Evolutionary conservation across 1,140 invertebrate species (phyloP).

Genomic region (Lysiphlebus fabarum): DNA sequence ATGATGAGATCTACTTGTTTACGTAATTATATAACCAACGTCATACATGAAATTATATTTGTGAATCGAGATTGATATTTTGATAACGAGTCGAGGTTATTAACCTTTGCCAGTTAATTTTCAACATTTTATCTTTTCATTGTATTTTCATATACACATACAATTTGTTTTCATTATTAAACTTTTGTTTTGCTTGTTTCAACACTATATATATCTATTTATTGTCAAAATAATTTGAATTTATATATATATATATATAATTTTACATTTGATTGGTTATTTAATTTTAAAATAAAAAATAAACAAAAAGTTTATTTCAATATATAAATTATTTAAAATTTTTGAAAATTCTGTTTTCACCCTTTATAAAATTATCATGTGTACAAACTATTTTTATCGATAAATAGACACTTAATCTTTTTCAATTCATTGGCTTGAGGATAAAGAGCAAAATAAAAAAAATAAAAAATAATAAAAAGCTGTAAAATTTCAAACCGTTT

Average conservation of each 20-base stretch:
- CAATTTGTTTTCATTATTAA: not conserved
- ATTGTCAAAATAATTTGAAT: too few relatives aligned
- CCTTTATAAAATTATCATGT: not conserved
- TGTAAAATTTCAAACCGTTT: slow-evolving; percentile 23
- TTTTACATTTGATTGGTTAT: slow-evolving; percentile 1
- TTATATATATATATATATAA: not conserved
- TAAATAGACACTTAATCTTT: slow-evolving; percentile 20
- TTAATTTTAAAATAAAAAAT: too few relatives aligned
- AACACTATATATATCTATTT: too few relatives aligned
- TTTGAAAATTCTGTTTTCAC: not conserved
- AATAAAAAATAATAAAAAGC: not conserved
- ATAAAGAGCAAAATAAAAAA: not conserved
- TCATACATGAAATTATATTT: slow-evolving; percentile 17
- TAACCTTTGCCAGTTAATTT: too few relatives aligned
- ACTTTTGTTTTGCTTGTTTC: too few relatives aligned
- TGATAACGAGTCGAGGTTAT: too few relatives aligned
- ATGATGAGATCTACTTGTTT: slow-evolving; percentile 9
- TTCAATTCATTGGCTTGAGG: slow-evolving; percentile 14
- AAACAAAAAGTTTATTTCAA: too few relatives aligned
- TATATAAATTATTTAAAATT: too few relatives aligned
- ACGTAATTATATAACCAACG: slow-evolving; percentile 20
- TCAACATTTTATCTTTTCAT: too few relatives aligned
- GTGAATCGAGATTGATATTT: slow-evolving; percentile 23
- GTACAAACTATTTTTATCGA: not conserved
- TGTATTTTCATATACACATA: not conserved